phyloP scores from a whole-genome alignment of 2,888 invertebrate species.

The Sphaerophoria taeniata region DNA sequence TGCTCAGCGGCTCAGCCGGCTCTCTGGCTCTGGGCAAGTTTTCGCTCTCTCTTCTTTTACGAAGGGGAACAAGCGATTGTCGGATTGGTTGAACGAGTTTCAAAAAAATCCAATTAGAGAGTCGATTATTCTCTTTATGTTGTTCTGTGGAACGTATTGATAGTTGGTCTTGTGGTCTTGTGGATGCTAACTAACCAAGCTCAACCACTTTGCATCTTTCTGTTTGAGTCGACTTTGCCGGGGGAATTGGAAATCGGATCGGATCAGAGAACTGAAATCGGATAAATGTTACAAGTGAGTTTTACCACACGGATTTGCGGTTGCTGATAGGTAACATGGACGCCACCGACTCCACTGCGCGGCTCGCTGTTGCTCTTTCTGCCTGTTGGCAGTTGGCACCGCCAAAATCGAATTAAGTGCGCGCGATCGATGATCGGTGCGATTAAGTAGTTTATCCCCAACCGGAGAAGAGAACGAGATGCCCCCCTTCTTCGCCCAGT shows the following conservation, averaged over 20 bases:
- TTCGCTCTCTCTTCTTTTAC: conserved; percentile 57
- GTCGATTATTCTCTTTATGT: conserved; percentile 43
- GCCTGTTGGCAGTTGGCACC: conserved; percentile 66
- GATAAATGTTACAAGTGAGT: conserved; percentile 72
- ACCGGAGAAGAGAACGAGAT: conserved; percentile 8
- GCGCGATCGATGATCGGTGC: conserved; percentile 74
- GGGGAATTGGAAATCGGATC: conserved; percentile 22
- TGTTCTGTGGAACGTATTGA: conserved; percentile 47
- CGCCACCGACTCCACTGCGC: conserved; percentile 55
- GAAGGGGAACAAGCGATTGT: conserved; percentile 65
- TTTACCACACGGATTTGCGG: conserved; percentile 73
- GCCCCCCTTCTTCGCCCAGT: not conserved
- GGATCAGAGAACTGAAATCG: not conserved
- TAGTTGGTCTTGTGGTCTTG: conserved; percentile 6
- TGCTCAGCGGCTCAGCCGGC: no score
- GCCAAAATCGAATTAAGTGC: conserved; percentile 74
- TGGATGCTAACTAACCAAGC: conserved; percentile 65
- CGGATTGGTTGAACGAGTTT: conserved; percentile 51
- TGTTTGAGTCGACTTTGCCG: conserved; percentile 2
- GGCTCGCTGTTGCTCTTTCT: not conserved
- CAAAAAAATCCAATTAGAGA: conserved; percentile 68
- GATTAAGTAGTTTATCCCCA: conserved; percentile 73
- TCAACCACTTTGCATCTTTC: conserved; percentile 35
- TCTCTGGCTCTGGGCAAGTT: not conserved
- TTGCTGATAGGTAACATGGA: conserved; percentile 71